phyloP scores from a whole-genome alignment of 2,797 vertebrate genomes.

The Microctenopoma lineatum region DNA sequence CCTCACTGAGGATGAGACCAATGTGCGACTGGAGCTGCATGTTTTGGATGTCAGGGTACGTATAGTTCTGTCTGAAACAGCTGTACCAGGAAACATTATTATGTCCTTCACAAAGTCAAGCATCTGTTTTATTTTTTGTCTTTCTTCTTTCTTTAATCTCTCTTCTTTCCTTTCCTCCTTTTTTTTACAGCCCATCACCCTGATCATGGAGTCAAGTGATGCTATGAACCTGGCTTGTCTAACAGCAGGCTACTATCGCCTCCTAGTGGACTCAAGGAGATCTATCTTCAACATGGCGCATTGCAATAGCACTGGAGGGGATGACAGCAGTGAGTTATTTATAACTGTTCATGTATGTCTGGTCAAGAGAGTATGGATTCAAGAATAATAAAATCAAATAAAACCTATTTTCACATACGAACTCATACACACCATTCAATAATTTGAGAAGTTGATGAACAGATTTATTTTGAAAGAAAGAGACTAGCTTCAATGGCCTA shows the following conservation, averaged over 20 bases:
- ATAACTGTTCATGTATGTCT: not conserved
- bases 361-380: not conserved
- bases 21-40: conserved; percentile 94
- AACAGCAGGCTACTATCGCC: conserved; percentile 96
- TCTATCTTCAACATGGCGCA: conserved; percentile 98
- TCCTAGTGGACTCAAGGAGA: conserved; percentile 95
- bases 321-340: conserved; percentile 63
- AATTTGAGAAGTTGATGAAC: not conserved
- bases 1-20: conserved; percentile 93
- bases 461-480: conserved; percentile 10
- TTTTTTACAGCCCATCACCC: conserved; percentile 89
- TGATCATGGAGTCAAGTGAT: conserved; percentile 97
- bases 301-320: conserved; percentile 83
- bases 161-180: not conserved
- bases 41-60: conserved; percentile 96
- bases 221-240: conserved; percentile 99
- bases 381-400: not conserved
- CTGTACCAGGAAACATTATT: not conserved
- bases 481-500: conserved; percentile 17
- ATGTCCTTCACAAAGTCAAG: not conserved
- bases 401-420: too few relatives aligned
- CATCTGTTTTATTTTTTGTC: not conserved
- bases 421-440: not conserved
- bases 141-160: not conserved
- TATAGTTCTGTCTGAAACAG: not conserved